Evolutionary conservation across 2,113 vertebrate genomes (phyloP), one percentile per base, ranked within the genome.

Genomic region (Hepsetus odoe): DNA sequence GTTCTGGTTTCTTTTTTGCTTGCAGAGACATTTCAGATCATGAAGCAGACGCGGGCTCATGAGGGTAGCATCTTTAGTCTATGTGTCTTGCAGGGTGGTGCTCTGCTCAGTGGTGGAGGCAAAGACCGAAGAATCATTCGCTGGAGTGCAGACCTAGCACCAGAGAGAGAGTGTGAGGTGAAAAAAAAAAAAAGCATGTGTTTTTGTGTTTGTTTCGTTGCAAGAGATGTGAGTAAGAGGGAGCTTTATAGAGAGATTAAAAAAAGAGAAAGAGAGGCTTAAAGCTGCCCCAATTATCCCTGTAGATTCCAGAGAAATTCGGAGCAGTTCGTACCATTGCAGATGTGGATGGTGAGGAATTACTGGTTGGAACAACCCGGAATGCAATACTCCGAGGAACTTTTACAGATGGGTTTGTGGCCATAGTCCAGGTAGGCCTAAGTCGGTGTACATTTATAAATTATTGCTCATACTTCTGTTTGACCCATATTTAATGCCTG

Each of bases 61-160:
- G 96, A 98, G 79, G 96, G 96, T 79, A 97, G 95, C 67, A 92
- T 98, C 68, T 97, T 97, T 58, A 93, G 96, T 0, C 89, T 98
- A 30, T 96, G 94, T 76, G 80, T 88, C 42, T 93, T 93, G 72
- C 90, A 91, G 11, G 95, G 94, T 0, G 95, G 96, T 5, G 91
- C 86, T 0, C 91, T 98, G 81, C 92, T 98, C 49, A 98, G 96
- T 2, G 96, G 96, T 0, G 96, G 96, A 0, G 96, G 96, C 0
- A 96, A 96, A 79, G 96, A 98, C 87, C 93, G 95, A 0, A 91
- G 95, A 66, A 84, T 97, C 79, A 92, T 96, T 11, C 91, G 91
- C 87, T 98, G 96, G 96, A 95, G 95, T 20, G 92, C 94, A 0
- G 88, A 89, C 49, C 86, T 98, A 74, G 90, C 89, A 6, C 93